Percentiles rank a stretch among this genome's conserved stretches.
Conservation (phyloP, 2,113 vertebrate species). For the Pipra filicauda region DNA sequence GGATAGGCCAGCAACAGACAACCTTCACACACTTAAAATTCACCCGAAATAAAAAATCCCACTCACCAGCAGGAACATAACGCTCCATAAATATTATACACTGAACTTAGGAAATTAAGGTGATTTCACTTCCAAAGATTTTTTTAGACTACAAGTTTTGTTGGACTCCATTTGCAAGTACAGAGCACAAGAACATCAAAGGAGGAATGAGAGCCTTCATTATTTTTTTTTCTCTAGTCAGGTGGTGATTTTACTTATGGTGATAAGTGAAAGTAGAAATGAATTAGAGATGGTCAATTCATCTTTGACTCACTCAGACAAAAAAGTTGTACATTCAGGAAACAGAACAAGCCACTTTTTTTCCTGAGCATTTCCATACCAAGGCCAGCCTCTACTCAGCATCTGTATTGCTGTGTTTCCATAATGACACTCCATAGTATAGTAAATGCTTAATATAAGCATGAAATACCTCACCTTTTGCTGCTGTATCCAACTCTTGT, state of each 20-base stretch:
- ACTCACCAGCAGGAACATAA: background rate
- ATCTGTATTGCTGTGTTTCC: background rate
- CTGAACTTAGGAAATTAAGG: background rate
- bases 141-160: background rate
- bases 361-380: background rate
- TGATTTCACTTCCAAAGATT: background rate
- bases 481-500: background rate
- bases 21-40: background rate
- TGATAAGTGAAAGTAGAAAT: background rate
- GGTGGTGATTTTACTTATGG: background rate
- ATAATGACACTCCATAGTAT: background rate
- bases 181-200: background rate
- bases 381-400: background rate
- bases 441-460: background rate
- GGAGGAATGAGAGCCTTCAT: background rate
- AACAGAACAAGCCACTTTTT: background rate
- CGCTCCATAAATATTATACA: background rate
- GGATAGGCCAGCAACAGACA: background rate
- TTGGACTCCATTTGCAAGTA: background rate
- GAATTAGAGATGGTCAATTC: background rate
- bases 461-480: background rate
- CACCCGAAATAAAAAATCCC: background rate
- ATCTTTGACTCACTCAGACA: background rate
- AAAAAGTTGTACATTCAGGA: background rate
- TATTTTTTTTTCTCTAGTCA: background rate